phyloP scores from a whole-genome alignment of 2,888 invertebrate genomes.

The Steinernema carpocapsae region DNA sequence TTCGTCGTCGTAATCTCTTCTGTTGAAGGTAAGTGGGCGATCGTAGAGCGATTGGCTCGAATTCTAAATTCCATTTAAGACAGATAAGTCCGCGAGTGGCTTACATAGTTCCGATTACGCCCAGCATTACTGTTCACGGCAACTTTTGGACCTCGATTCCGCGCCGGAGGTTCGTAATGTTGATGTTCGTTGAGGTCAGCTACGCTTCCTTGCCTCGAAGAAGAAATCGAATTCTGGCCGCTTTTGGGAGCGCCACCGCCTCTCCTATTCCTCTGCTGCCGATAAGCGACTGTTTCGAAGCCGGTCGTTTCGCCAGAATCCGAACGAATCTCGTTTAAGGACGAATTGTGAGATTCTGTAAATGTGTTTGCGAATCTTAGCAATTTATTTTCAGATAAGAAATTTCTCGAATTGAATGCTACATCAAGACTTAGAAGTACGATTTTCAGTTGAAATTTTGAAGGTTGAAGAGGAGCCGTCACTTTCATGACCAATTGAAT shows the following conservation, averaged over 20 bases:
- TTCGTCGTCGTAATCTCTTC: not conserved
- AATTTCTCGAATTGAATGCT: no score
- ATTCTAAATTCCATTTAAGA: not conserved
- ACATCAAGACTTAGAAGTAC: no score
- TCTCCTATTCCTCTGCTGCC: not conserved
- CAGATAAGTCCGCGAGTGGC: no score
- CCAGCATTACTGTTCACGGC: not conserved
- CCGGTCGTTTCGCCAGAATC: not conserved
- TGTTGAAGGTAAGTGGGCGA: not conserved
- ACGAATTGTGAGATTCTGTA: not conserved
- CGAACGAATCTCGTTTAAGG: conserved; percentile 1
- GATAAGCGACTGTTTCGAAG: conserved; percentile 18
- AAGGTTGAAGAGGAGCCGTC: no score
- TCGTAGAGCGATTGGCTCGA: conserved; percentile 30
- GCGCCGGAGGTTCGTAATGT: not conserved
- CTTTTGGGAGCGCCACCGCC: conserved; percentile 3
- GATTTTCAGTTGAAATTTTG: no score
- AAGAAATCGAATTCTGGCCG: not conserved
- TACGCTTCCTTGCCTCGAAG: conserved; percentile 16
- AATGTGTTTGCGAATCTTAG: no score
- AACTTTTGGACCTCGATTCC: not conserved
- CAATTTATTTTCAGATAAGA: no score
- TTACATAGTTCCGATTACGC: not conserved
- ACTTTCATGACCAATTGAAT: no score
- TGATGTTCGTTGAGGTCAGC: not conserved